These are phyloP conservation scores for Synanceia verrucosa DNA, from an alignment of 2,797 vertebrate species.

Conservation along the genomic window DNA sequence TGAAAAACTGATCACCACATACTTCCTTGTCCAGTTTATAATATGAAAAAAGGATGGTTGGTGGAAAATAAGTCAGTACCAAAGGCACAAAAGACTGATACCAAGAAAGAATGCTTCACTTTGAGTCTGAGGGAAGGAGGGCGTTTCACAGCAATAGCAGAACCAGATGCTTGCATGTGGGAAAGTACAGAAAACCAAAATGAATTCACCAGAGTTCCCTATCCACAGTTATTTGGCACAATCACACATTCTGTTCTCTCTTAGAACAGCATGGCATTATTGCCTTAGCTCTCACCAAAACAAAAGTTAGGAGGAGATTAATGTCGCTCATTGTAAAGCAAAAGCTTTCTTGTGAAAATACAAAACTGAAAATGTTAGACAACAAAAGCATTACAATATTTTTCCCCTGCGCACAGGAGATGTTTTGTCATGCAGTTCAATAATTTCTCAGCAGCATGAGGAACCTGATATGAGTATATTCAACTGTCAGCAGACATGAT, in stretches of 20 bases:
- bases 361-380: slow-evolving; percentile 17
- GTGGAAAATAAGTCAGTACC: slow-evolving; percentile 20
- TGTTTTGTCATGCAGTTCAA: slow-evolving; percentile 13
- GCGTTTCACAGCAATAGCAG: slow-evolving; percentile 49
- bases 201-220: slow-evolving; percentile 64
- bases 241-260: slow-evolving; percentile 43
- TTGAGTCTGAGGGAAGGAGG: slow-evolving; percentile 15
- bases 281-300: slow-evolving; percentile 50
- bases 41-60: neutral
- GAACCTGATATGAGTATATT: slow-evolving; percentile 21
- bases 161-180: slow-evolving; percentile 62
- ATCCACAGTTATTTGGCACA: slow-evolving; percentile 69
- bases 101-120: slow-evolving; percentile 12
- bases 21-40: slow-evolving; percentile 10
- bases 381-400: neutral
- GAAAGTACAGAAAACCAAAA: slow-evolving; percentile 58
- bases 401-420: slow-evolving; percentile 14
- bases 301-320: slow-evolving; percentile 24
- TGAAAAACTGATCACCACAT: slow-evolving; percentile 14
- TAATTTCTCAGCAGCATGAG: slow-evolving; percentile 28
- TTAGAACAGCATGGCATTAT: slow-evolving; percentile 47
- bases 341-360: slow-evolving; percentile 21
- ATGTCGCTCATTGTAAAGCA: slow-evolving; percentile 15
- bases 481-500: slow-evolving; percentile 52
- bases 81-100: slow-evolving; percentile 26